A percentile compares a stretch with the other conserved stretches of the same genome.
Evolutionary conservation across 2,888 invertebrate species (phyloP).

Genomic region (Pediacus dermestoides): DNA sequence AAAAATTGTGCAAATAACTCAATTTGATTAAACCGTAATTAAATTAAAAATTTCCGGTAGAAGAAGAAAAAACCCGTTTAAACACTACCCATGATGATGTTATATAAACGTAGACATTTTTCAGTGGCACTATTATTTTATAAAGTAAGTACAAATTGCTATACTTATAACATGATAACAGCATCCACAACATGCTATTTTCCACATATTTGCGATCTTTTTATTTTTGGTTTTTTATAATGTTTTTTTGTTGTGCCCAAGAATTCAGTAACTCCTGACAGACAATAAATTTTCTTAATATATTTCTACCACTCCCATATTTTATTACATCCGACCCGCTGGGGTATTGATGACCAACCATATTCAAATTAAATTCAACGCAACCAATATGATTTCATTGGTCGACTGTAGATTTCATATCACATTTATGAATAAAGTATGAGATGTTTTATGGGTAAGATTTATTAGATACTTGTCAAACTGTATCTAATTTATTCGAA

Average conservation of each 20-base stretch:
- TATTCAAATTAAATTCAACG: no score
- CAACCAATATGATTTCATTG: no score
- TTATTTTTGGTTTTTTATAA: slow-evolving; percentile 28
- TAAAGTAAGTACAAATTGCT: slow-evolving; percentile 46
- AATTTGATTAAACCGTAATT: no score
- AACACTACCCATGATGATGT: no score
- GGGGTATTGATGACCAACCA: no score
- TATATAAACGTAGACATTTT: no score
- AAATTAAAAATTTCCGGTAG: no score
- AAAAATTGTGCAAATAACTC: no score
- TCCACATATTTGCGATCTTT: slow-evolving; percentile 42
- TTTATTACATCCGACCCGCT: slow-evolving; percentile 39
- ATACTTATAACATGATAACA: slow-evolving; percentile 42
- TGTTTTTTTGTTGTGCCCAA: slow-evolving; percentile 24
- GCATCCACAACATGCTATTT: slow-evolving; percentile 40
- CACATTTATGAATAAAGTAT: slow-evolving; percentile 38
- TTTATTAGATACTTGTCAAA: slow-evolving; percentile 41
- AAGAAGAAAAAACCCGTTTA: no score
- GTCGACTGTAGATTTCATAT: slow-evolving; percentile 38
- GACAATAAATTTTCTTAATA: slow-evolving; percentile 44
- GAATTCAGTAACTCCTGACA: slow-evolving; percentile 37
- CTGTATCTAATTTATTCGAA: slow-evolving; percentile 39
- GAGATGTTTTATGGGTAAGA: slow-evolving; percentile 37
- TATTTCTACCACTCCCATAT: slow-evolving; percentile 41
- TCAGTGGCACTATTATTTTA: slow-evolving; percentile 43